Conservation (phyloP, 2,888 invertebrate genomes). For the Homarus gammarus region DNA sequence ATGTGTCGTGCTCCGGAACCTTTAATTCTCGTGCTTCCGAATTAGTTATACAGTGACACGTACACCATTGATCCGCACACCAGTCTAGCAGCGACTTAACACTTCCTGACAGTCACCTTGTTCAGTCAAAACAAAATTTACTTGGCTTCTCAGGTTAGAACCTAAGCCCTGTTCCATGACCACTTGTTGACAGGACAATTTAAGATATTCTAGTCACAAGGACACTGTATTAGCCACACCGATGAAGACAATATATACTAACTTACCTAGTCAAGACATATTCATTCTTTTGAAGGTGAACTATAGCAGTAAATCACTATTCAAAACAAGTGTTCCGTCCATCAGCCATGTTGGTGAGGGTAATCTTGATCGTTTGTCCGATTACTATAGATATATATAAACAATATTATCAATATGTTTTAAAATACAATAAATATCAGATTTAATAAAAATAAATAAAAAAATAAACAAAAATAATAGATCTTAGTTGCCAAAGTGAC, state of each 20-base stretch:
- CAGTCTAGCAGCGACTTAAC: background rate
- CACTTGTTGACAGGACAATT: constrained; percentile 36
- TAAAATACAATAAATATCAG: too few relatives aligned
- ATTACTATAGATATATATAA: background rate
- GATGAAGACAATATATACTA: background rate
- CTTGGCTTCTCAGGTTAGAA: constrained; percentile 24
- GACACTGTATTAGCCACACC: background rate
- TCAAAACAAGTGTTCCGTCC: constrained; percentile 58
- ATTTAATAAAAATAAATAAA: too few relatives aligned
- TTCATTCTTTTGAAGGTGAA: background rate
- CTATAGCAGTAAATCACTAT: constrained; percentile 13
- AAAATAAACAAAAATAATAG: background rate
- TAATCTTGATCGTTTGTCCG: constrained; percentile 43
- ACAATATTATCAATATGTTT: background rate
- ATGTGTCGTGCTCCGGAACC: too few relatives aligned
- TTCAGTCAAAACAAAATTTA: constrained; percentile 23
- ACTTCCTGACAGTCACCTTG: constrained; percentile 22
- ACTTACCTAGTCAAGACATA: constrained; percentile 64
- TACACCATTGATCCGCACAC: background rate
- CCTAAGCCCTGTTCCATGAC: constrained; percentile 20
- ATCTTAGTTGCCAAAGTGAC: background rate
- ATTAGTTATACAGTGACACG: background rate
- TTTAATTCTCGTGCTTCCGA: too few relatives aligned
- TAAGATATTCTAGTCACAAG: background rate
- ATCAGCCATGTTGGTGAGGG: constrained; percentile 61